phyloP scores from a whole-genome alignment of 2,888 invertebrate species.

The Kuschelorhynchus macadamiae region DNA sequence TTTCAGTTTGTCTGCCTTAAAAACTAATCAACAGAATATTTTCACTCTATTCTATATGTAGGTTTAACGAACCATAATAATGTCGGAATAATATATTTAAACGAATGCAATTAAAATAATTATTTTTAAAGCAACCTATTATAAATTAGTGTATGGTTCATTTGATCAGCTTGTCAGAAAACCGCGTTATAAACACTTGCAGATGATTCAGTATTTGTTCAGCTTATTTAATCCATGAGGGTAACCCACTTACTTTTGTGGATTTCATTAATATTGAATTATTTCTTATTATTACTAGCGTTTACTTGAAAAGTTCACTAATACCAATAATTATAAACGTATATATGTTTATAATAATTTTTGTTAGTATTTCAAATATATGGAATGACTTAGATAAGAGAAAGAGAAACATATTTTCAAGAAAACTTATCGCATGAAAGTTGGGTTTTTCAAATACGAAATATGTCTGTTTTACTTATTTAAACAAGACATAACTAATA shows the following conservation, averaged over 20 bases:
- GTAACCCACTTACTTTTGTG: slow-evolving; percentile 28
- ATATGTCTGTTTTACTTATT: too few relatives aligned
- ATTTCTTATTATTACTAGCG: too few relatives aligned
- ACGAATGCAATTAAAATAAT: slow-evolving; percentile 30
- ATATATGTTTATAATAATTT: too few relatives aligned
- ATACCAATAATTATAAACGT: too few relatives aligned
- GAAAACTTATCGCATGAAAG: too few relatives aligned
- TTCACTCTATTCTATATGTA: slow-evolving; percentile 23
- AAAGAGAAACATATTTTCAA: too few relatives aligned
- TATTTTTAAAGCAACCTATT: slow-evolving; percentile 37
- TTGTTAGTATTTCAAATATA: too few relatives aligned
- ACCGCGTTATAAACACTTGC: not conserved
- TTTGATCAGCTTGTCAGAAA: slow-evolving; percentile 17
- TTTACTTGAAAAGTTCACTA: too few relatives aligned
- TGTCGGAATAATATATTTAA: slow-evolving; percentile 38
- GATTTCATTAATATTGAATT: too few relatives aligned
- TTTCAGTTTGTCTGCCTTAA: slow-evolving; percentile 17
- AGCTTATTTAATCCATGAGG: slow-evolving; percentile 19
- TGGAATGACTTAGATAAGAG: too few relatives aligned
- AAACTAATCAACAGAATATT: slow-evolving; percentile 27
- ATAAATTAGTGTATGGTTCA: slow-evolving; percentile 34
- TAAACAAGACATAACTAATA: too few relatives aligned
- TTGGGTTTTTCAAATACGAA: too few relatives aligned
- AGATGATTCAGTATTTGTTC: slow-evolving; percentile 22
- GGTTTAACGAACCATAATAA: slow-evolving; percentile 34